These are phyloP conservation scores for Peromyscus polionotus DNA, from an alignment of 2,113 vertebrate genomes.

Conservation along the genomic window DNA sequence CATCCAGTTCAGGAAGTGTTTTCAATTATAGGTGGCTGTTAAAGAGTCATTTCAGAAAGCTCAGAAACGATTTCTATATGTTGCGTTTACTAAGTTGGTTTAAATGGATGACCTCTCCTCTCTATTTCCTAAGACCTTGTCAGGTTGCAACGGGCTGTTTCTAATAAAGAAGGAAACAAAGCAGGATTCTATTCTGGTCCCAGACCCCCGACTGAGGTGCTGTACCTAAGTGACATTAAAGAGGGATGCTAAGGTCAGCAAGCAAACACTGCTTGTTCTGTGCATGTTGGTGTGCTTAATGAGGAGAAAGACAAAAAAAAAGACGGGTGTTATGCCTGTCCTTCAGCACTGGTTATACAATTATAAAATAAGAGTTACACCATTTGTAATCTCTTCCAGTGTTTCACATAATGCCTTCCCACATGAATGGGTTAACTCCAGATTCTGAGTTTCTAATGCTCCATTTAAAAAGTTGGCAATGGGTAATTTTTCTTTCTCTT, in stretches of 20 bases:
- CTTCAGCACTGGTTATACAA: neutral
- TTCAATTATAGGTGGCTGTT: constrained; percentile 51
- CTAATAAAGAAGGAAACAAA: constrained; percentile 74
- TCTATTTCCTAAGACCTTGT: constrained; percentile 67
- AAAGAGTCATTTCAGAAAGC: constrained; percentile 68
- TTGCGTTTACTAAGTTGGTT: constrained; percentile 64
- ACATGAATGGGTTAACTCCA: neutral
- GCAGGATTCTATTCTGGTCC: constrained; percentile 45
- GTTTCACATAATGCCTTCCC: neutral
- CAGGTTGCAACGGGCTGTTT: constrained; percentile 44
- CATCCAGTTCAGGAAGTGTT: neutral
- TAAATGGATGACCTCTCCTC: constrained; percentile 71
- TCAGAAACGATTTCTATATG: constrained; percentile 56
- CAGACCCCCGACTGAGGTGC: neutral
- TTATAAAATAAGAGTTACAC: neutral
- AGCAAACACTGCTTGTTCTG: neutral
- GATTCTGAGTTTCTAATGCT: constrained; percentile 52
- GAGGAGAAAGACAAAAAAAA: neutral
- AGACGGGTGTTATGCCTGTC: neutral
- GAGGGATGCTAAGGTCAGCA: neutral
- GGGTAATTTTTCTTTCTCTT: constrained; percentile 70
- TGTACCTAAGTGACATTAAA: neutral
- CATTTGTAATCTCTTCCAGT: neutral
- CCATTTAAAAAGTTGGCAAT: constrained; percentile 57
- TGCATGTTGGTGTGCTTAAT: neutral